These are phyloP conservation scores for Drosophila austrosaltans DNA, from an alignment of 2,888 invertebrate genomes.

Conservation along the genomic window DNA sequence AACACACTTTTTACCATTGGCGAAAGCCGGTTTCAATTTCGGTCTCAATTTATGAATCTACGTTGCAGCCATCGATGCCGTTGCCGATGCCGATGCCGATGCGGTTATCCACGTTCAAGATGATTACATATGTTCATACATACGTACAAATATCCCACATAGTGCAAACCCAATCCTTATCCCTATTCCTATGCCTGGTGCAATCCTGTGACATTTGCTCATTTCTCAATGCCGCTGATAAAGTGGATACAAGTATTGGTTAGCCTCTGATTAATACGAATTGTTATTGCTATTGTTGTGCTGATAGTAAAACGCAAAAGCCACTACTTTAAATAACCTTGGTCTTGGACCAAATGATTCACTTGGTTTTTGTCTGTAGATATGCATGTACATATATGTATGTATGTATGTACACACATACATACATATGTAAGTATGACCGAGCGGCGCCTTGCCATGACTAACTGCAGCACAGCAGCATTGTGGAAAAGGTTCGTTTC, in stretches of 20 bases:
- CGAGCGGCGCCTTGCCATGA: slow-evolving; percentile 44
- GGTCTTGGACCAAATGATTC: slow-evolving; percentile 57
- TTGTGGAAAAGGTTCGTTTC: slow-evolving; percentile 6
- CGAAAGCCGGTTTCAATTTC: slow-evolving; percentile 25
- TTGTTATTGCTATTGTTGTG: slow-evolving; percentile 19
- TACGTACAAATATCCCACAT: background rate
- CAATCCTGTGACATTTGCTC: slow-evolving; percentile 48
- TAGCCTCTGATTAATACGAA: slow-evolving; percentile 49
- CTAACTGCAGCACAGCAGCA: slow-evolving; percentile 33
- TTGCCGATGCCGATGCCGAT: slow-evolving; percentile 17
- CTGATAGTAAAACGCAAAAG: slow-evolving; percentile 26
- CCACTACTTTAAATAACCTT: slow-evolving; percentile 37
- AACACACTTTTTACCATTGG: slow-evolving; percentile 22
- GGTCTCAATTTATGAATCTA: slow-evolving; percentile 21
- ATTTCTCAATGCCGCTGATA: slow-evolving; percentile 55
- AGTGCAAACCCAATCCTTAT: too few relatives aligned
- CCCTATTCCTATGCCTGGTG: slow-evolving; percentile 8
- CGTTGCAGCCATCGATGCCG: slow-evolving; percentile 23
- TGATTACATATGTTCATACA: too few relatives aligned
- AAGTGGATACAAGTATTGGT: slow-evolving; percentile 37
- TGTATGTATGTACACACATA: background rate
- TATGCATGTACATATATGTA: background rate
- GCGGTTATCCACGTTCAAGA: slow-evolving; percentile 3
- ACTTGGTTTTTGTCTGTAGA: slow-evolving; percentile 33
- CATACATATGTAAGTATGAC: slow-evolving; percentile 27